Evolutionary conservation across 1,140 invertebrate genomes (phyloP).

Genomic region (Lucilia sericata): DNA sequence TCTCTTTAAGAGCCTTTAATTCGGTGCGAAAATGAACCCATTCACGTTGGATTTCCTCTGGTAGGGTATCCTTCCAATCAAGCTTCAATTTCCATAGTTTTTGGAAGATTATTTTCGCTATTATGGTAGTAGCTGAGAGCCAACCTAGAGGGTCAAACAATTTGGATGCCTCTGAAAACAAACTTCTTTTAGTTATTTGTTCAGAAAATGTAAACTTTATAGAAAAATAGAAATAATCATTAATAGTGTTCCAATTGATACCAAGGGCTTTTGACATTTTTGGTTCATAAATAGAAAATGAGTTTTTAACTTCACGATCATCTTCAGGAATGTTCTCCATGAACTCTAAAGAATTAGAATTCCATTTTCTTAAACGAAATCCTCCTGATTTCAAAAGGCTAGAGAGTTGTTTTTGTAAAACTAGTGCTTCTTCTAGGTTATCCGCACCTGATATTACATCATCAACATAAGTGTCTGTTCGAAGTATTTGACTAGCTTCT

Average conservation of each 20-base stretch:
- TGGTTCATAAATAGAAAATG: neutral
- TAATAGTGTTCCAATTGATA: neutral
- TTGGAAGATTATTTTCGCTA: slow-evolving; percentile 34
- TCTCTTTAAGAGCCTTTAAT: neutral
- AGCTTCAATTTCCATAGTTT: slow-evolving; percentile 22
- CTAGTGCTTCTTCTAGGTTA: neutral
- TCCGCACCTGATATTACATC: too few species aligned
- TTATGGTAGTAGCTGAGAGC: neutral
- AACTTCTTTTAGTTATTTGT: neutral
- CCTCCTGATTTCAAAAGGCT: neutral
- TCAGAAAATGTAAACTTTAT: neutral
- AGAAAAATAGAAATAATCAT: neutral
- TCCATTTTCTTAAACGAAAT: neutral
- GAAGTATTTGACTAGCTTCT: neutral
- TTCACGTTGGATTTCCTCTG: neutral
- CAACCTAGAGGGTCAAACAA: too few species aligned
- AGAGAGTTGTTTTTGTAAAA: neutral
- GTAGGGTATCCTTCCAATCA: slow-evolving; percentile 8
- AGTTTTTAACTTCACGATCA: neutral
- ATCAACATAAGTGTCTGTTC: too few species aligned
- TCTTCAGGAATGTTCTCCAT: neutral
- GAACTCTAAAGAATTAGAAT: neutral
- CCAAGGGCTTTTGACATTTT: neutral
- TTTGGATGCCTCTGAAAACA: neutral
- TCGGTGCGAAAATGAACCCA: slow-evolving; percentile 3